Base-by-base conservation (phyloP, 1,140 invertebrate species). In the Lasaia peninsularis region DNA sequence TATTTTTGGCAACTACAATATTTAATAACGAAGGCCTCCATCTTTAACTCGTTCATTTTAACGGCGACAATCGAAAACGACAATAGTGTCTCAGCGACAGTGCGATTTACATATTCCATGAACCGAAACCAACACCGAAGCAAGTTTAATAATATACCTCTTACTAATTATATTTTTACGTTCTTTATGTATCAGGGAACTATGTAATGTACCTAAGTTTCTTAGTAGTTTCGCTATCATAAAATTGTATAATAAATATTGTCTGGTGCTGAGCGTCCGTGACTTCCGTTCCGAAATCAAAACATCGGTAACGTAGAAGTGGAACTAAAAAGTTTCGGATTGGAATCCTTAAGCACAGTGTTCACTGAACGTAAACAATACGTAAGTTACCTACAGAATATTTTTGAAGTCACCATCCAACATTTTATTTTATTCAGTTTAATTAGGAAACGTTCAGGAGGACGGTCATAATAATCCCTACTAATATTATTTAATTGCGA, bases 151-250 rank as follows among this genome's bases (percentile, higher is more conserved):
- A 2, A 12, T 12, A n/a, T 35, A 14, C n/a, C 11, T 35, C 4
- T 35, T 35, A 35, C 34, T 35, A 12, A 35, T 35, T 35, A 35
- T 35, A 35, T 35, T 35, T 35, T 35, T 35, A n/a, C 34, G 34
- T 35, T 35, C 11, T 35, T 35, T 35, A 35, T 12, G 34, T 35
- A 35, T 35, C 24, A 16, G 11, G n/a, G n/a, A 35, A 35, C 34
- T 35, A n/a, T 35, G 34, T 35, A 1, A 35, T 3, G 1, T 35
- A n/a, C 2, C 34, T 12, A 35, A 35, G 3, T 35, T 12, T 35
- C 11, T 35, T 12, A 35, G 12, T 12, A 12, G 34, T 16, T 35
- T 35, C 34, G n/a, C n/a, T 12, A 6, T 35, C n/a, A n/a, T 14
- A 35, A 12, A 35, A 35, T 35, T 35, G n/a, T 35, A 35, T 5